Percentiles rank a stretch among this genome's conserved stretches.
phyloP scores from a whole-genome alignment of 2,797 vertebrate species.

The Sebastiscus albofasciatus region DNA sequence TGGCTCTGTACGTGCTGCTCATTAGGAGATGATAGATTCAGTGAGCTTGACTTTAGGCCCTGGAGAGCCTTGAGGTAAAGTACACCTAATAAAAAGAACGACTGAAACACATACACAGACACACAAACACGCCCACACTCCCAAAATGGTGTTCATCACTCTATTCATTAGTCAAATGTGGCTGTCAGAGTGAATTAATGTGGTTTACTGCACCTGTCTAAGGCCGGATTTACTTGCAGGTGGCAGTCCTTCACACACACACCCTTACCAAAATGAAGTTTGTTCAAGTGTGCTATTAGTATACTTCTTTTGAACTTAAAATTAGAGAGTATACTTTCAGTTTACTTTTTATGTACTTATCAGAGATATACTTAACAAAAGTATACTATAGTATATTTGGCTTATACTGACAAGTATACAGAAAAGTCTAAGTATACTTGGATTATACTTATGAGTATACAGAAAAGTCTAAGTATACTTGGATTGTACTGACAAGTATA shows the following conservation, averaged over 20 bases:
- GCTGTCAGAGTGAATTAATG: conserved; percentile 36
- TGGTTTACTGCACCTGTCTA: conserved; percentile 31
- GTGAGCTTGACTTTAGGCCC: conserved; percentile 51
- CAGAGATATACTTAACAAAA: too few species aligned
- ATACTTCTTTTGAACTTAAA: too few species aligned
- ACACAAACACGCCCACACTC: background rate
- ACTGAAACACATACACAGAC: conserved; percentile 12
- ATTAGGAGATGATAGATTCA: conserved; percentile 67
- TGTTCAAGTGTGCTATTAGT: background rate
- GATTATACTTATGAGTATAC: too few species aligned
- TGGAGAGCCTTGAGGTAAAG: conserved; percentile 55
- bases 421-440: too few species aligned
- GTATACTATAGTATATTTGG: too few species aligned
- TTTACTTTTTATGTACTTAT: too few species aligned
- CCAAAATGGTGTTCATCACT: conserved; percentile 16
- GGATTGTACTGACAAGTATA: accelerated
- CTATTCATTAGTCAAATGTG: conserved; percentile 40
- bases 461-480: too few species aligned
- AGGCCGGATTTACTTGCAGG: conserved; percentile 1
- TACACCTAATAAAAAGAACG: conserved; percentile 30
- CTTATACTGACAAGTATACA: too few species aligned
- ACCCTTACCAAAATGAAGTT: too few species aligned
- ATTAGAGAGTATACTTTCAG: too few species aligned
- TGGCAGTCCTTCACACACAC: conserved; percentile 8
- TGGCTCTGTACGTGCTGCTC: conserved; percentile 44